A percentile compares a stretch with the other conserved stretches of the same genome.
These are phyloP conservation scores for Euura lappo DNA, from an alignment of 1,140 invertebrate species.

Conservation along the genomic window DNA sequence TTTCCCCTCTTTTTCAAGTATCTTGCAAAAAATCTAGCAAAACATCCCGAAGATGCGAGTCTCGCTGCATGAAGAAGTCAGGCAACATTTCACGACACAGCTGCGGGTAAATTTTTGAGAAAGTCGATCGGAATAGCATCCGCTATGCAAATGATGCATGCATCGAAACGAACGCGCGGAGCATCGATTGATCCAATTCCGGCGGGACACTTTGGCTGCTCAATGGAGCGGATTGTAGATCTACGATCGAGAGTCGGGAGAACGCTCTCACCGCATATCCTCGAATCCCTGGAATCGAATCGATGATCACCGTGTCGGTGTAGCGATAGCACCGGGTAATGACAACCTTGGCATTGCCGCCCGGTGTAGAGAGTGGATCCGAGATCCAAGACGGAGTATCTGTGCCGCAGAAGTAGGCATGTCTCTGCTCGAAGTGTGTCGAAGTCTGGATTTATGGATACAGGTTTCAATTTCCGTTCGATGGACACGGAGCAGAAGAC, in stretches of 20 bases:
- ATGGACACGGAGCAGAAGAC: background rate
- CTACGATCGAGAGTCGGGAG: background rate
- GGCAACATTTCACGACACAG: too few relatives aligned
- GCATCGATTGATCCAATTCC: background rate
- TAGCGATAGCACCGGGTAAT: background rate
- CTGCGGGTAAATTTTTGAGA: too few relatives aligned
- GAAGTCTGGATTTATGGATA: background rate
- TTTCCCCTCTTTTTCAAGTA: too few relatives aligned
- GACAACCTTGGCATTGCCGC: background rate
- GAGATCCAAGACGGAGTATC: background rate
- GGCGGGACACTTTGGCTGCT: background rate
- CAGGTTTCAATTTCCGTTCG: background rate
- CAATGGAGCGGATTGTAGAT: background rate
- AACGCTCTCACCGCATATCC: background rate
- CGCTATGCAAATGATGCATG: background rate
- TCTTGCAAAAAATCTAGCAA: too few relatives aligned
- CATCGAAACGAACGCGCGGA: background rate
- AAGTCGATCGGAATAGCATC: too few relatives aligned
- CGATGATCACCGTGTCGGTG: background rate
- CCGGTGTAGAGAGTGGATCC: background rate
- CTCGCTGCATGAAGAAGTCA: too few relatives aligned
- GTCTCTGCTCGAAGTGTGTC: background rate
- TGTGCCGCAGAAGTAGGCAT: background rate
- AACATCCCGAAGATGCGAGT: too few relatives aligned
- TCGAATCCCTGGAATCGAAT: background rate